phyloP scores from a whole-genome alignment of 2,888 invertebrate genomes.

The Autographa pulchrina region DNA sequence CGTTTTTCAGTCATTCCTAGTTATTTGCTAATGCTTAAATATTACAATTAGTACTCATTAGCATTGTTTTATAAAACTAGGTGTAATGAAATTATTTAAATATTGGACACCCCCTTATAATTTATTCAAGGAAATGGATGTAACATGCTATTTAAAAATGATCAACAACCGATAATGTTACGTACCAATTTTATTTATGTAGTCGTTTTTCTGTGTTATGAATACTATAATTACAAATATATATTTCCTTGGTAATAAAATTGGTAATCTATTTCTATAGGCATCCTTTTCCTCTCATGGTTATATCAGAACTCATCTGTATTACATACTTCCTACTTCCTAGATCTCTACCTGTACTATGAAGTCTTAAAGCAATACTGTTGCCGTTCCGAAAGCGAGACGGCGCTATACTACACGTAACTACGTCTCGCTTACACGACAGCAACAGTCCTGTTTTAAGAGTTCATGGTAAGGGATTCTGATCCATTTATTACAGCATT shows the following conservation, averaged over 20 bases:
- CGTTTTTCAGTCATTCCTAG: too few relatives aligned
- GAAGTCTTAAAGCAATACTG: background rate
- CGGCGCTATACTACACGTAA: background rate
- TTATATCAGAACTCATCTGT: background rate
- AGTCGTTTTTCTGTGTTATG: background rate
- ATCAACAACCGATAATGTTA: slow-evolving; percentile 4
- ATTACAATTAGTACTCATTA: too few relatives aligned
- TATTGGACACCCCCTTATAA: background rate
- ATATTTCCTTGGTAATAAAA: slow-evolving; percentile 3
- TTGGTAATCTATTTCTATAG: background rate
- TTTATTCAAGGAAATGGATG: background rate
- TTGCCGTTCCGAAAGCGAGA: background rate
- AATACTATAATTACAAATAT: slow-evolving; percentile 1
- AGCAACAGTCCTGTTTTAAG: background rate
- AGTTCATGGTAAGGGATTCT: background rate
- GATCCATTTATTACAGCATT: slow-evolving; percentile 2
- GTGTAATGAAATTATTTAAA: slow-evolving; percentile 11
- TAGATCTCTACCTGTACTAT: background rate
- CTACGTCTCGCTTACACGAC: background rate
- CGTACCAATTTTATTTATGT: background rate
- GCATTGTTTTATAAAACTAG: background rate
- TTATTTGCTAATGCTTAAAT: too few relatives aligned
- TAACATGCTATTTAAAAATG: slow-evolving; percentile 1
- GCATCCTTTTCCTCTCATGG: background rate
- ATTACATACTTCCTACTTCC: background rate